A percentile compares a stretch with the other conserved stretches of the same genome.
Conservation (phyloP, 1,140 invertebrate species). For the Octopus sinensis region DNA sequence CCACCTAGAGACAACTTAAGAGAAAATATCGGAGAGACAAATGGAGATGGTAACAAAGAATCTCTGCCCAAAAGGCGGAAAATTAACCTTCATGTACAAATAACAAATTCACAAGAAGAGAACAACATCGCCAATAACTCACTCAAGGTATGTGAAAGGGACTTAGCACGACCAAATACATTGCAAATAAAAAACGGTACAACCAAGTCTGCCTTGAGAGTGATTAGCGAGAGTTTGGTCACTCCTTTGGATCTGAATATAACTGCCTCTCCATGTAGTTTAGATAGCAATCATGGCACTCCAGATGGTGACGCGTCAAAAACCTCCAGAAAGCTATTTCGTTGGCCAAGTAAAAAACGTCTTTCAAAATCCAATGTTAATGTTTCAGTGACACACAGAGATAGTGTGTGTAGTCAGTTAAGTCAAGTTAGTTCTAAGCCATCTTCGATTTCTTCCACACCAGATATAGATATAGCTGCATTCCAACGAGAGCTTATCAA, state of each 20-base stretch:
- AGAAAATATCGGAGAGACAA: neutral
- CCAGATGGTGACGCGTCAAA: conserved; percentile 28
- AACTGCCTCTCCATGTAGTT: neutral
- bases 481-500: conserved; percentile 56
- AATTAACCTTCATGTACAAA: conserved; percentile 10
- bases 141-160: conserved; percentile 18
- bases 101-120: conserved; percentile 11
- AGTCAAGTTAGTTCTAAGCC: conserved; percentile 16
- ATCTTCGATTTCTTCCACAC: conserved; percentile 25
- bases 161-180: conserved; percentile 21
- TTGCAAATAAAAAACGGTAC: conserved; percentile 42
- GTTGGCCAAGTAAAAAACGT: conserved; percentile 49
- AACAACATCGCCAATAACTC: conserved; percentile 11
- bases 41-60: neutral
- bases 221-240: conserved; percentile 51
- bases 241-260: conserved; percentile 50
- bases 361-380: conserved; percentile 50
- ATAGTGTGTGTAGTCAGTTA: conserved; percentile 13
- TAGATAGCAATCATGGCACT: conserved; percentile 25
- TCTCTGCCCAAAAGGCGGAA: conserved; percentile 8
- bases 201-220: conserved; percentile 46
- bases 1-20: conserved; percentile 33
- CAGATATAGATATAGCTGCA: conserved; percentile 50
- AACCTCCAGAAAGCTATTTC: conserved; percentile 38
- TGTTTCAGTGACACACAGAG: conserved; percentile 30